Conservation (phyloP, 37 sponge, comb jelly and placozoan genomes). For the Eunapius fragilis region DNA sequence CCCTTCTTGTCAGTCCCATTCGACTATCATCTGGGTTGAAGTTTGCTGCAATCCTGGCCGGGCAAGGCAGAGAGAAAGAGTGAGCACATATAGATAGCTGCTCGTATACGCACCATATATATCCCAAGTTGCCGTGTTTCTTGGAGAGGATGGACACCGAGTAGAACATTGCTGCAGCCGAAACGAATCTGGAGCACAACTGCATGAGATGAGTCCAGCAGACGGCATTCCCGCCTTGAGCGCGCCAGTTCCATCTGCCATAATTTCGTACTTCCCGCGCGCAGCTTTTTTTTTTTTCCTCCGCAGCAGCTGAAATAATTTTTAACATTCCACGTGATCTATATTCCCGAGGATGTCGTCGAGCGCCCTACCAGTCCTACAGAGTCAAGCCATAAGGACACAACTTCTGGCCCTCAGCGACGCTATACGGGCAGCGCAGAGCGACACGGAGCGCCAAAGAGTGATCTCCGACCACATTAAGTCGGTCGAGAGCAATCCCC, state of each 20-base stretch:
- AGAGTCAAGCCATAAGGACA: background rate
- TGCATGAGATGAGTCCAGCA: background rate
- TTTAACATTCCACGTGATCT: background rate
- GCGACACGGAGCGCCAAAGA: background rate
- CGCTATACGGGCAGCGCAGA: slow-evolving; percentile 4
- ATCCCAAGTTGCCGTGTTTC: slow-evolving; percentile 11
- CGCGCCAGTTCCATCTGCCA: background rate
- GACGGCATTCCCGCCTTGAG: background rate
- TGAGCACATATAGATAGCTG: background rate
- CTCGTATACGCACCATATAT: slow-evolving; percentile 3
- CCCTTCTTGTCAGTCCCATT: slow-evolving; percentile 18
- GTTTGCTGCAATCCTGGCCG: slow-evolving; percentile 45
- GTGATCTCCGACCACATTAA: slow-evolving; percentile 32
- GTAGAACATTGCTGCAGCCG: background rate
- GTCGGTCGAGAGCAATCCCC: slow-evolving; percentile 40
- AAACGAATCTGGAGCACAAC: background rate
- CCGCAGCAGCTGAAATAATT: background rate
- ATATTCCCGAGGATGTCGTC: background rate
- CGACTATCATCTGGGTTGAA: background rate
- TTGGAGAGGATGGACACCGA: slow-evolving; percentile 12
- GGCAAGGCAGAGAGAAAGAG: background rate
- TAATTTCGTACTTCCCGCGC: background rate
- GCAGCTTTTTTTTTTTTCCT: background rate
- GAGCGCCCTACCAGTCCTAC: background rate
- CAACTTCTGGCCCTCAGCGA: slow-evolving; percentile 5